These are phyloP conservation scores for Loxodonta africana DNA, from an alignment of 2,113 vertebrate species.

Conservation along the genomic window DNA sequence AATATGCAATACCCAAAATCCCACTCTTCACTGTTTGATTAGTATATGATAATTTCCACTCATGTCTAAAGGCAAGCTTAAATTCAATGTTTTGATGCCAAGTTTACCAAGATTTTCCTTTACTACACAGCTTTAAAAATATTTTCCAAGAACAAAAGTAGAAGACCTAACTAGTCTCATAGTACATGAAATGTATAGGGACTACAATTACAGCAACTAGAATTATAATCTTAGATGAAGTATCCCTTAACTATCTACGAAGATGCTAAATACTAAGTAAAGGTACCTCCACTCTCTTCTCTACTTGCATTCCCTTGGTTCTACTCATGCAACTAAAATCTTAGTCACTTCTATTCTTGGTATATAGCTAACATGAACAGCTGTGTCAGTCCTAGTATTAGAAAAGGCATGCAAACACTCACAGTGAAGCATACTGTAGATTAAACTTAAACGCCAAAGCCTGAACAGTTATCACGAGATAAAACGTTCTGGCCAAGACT, in stretches of 20 bases:
- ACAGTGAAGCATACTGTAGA: neutral
- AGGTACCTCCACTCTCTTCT: neutral
- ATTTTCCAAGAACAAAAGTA: conserved; percentile 17
- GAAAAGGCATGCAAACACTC: neutral
- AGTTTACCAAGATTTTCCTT: neutral
- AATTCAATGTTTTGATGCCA: neutral
- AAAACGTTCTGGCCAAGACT: neutral
- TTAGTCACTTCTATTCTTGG: conserved; percentile 52
- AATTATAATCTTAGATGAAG: neutral
- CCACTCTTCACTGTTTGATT: neutral
- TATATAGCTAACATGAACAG: conserved; percentile 41
- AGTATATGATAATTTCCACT: neutral
- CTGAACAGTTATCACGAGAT: neutral
- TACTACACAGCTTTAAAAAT: neutral
- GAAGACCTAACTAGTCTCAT: neutral
- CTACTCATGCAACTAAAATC: neutral
- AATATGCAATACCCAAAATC: neutral
- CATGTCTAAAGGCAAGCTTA: neutral
- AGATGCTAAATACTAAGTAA: neutral
- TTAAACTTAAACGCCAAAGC: neutral
- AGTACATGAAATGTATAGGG: neutral
- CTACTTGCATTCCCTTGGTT: neutral
- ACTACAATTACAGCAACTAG: neutral
- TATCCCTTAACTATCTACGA: neutral
- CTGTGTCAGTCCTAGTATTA: conserved; percentile 22